Conservation (phyloP, 2,113 vertebrate species). For the Engraulis encrasicolus region DNA sequence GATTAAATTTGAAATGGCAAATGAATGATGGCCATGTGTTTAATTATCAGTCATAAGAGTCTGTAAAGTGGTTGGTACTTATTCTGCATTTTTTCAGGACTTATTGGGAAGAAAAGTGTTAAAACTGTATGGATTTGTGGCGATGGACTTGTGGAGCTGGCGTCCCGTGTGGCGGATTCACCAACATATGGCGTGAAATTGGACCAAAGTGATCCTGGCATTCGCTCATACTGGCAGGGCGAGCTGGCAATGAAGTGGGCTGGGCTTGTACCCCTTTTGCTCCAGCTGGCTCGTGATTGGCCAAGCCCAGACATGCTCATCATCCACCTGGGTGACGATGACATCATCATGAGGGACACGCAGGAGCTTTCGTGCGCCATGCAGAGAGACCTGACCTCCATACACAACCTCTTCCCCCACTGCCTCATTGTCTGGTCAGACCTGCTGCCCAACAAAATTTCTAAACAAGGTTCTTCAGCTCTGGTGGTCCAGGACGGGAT, state of each 20-base stretch:
- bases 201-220: conserved; percentile 74
- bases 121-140: conserved; percentile 81
- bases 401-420: conserved; percentile 74
- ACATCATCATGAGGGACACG: conserved; percentile 69
- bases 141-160: conserved; percentile 79
- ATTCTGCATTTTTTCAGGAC: conserved; percentile 66
- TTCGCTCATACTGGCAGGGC: conserved; percentile 75
- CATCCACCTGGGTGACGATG: conserved; percentile 78
- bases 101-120: conserved; percentile 59
- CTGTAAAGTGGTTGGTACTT: too few relatives aligned
- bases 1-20: too few relatives aligned
- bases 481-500: background rate
- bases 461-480: background rate
- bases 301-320: conserved; percentile 75
- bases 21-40: too few relatives aligned
- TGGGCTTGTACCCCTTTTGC: conserved; percentile 75
- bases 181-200: conserved; percentile 77
- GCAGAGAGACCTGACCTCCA: conserved; percentile 74
- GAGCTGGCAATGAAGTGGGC: conserved; percentile 77
- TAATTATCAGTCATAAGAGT: too few relatives aligned
- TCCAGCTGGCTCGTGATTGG: conserved; percentile 70
- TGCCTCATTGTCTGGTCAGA: conserved; percentile 72
- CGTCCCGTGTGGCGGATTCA: conserved; percentile 76
- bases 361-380: conserved; percentile 68
- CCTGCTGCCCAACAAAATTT: background rate